Evolutionary conservation across 2,888 invertebrate genomes (phyloP).

Genomic region (Agriopis marginaria): DNA sequence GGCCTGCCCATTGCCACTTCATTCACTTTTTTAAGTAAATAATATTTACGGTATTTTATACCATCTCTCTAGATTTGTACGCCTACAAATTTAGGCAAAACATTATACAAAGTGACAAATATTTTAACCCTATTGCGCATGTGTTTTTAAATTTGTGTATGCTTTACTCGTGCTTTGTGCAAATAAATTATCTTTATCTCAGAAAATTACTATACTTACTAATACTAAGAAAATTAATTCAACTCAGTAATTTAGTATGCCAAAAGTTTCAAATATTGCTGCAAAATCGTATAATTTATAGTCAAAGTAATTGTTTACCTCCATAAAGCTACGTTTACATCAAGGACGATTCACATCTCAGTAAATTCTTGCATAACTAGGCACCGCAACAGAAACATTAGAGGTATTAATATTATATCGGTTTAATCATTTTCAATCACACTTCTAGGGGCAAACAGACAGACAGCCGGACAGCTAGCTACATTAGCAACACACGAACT

Average conservation of each 20-base stretch:
- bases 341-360: constrained; percentile 23
- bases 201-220: too few relatives aligned
- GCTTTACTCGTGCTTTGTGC: too few relatives aligned
- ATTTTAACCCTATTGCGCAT: too few relatives aligned
- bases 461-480: constrained; percentile 36
- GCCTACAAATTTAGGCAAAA: too few relatives aligned
- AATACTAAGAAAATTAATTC: not conserved
- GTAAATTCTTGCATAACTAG: constrained; percentile 14
- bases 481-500: constrained; percentile 34
- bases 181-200: too few relatives aligned
- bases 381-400: not conserved
- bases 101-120: too few relatives aligned
- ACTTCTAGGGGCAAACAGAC: constrained; percentile 29
- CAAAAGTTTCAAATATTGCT: constrained; percentile 10
- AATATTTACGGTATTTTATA: too few relatives aligned
- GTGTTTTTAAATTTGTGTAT: too few relatives aligned
- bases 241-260: not conserved
- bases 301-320: constrained; percentile 14
- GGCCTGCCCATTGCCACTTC: too few relatives aligned
- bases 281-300: constrained; percentile 17
- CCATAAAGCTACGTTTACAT: not conserved
- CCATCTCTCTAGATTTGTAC: too few relatives aligned
- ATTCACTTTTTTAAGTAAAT: too few relatives aligned
- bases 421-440: constrained; percentile 44
- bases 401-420: constrained; percentile 25